Percentiles rank a stretch among this genome's conserved stretches.
phyloP scores from a whole-genome alignment of 2,113 vertebrate species.

The Fregetta grallaria region DNA sequence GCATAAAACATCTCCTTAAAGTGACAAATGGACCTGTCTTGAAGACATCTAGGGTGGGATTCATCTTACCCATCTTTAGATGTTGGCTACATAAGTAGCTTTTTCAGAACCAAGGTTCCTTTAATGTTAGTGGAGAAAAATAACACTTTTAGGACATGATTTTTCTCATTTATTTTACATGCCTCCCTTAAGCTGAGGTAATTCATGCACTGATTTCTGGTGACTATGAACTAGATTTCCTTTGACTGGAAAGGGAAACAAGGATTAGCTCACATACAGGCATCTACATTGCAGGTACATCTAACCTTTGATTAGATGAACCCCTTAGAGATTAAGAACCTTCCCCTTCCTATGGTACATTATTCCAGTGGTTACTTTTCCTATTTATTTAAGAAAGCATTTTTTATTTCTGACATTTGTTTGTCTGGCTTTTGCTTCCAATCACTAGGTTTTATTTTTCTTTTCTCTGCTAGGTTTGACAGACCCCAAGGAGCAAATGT shows the following conservation, averaged over 20 bases:
- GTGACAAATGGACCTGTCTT: not conserved
- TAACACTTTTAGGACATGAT: not conserved
- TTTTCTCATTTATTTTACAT: not conserved
- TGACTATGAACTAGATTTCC: not conserved
- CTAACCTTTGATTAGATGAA: not conserved
- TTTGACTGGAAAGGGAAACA: not conserved
- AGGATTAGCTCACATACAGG: not conserved
- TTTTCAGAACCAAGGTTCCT: not conserved
- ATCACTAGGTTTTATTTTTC: not conserved
- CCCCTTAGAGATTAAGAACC: not conserved
- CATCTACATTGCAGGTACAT: not conserved
- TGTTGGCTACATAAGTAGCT: not conserved
- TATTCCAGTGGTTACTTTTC: not conserved
- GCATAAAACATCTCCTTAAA: not conserved
- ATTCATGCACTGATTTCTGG: not conserved
- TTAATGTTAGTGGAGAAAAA: not conserved
- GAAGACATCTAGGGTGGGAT: not conserved
- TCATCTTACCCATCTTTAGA: not conserved
- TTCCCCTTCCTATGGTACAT: not conserved
- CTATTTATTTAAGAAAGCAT: not conserved
- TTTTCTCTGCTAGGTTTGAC: not conserved
- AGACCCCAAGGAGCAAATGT: not conserved
- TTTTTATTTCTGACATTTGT: not conserved
- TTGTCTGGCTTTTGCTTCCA: not conserved
- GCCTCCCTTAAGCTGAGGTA: not conserved